These are phyloP conservation scores for Nephila pilipes DNA, from an alignment of 1,140 invertebrate genomes.

Conservation along the genomic window DNA sequence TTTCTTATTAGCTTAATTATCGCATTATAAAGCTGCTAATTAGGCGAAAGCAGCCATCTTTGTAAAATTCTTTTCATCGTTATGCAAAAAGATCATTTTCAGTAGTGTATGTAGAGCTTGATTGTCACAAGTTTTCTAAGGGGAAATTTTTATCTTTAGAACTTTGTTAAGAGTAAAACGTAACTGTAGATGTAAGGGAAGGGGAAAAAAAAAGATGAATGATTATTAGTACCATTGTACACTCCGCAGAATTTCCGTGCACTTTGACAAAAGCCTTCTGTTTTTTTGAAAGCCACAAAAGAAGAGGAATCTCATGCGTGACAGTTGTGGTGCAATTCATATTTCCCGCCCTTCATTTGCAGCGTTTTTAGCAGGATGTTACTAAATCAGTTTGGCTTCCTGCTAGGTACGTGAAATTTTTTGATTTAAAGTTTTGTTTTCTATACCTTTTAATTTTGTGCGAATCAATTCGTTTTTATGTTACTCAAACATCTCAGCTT, in stretches of 20 bases:
- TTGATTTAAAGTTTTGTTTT: no score
- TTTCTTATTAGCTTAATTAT: no score
- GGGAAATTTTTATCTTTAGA: not conserved
- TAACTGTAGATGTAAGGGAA: not conserved
- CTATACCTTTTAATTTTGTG: no score
- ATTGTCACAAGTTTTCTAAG: not conserved
- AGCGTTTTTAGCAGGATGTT: not conserved
- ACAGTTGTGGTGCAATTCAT: not conserved
- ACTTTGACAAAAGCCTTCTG: not conserved
- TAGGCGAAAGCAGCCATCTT: no score
- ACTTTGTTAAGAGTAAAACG: not conserved
- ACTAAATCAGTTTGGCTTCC: not conserved
- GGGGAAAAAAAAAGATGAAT: not conserved
- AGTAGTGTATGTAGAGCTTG: not conserved
- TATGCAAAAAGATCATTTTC: no score
- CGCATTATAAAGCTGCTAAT: no score
- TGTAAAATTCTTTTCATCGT: no score
- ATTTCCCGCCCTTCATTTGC: not conserved
- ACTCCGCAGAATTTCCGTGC: not conserved
- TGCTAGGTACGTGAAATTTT: not conserved
- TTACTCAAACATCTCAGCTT: no score
- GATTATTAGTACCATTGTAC: not conserved
- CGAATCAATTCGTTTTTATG: no score
- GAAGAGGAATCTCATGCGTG: conserved; percentile 1
- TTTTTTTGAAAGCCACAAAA: not conserved